These are phyloP conservation scores for Holocentrus rufus DNA, from an alignment of 2,797 vertebrate genomes.

Conservation along the genomic window DNA sequence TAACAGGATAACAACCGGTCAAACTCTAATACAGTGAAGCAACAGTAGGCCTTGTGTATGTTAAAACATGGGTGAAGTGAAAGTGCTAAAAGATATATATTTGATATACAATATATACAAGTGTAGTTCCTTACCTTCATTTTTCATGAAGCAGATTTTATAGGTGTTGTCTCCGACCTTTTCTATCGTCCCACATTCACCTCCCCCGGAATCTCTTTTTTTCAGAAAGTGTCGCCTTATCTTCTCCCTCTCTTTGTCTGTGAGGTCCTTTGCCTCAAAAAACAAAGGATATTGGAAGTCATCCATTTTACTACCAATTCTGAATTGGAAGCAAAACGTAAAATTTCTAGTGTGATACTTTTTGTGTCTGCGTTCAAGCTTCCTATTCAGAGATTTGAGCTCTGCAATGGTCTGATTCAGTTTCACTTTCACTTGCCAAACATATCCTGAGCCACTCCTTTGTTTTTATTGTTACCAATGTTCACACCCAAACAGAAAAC, in stretches of 20 bases:
- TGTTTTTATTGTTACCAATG: too few species aligned
- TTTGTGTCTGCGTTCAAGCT: too few species aligned
- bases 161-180: constrained; percentile 31
- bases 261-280: constrained; percentile 63
- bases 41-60: too few species aligned
- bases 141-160: constrained; percentile 54
- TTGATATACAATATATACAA: not conserved
- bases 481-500: too few species aligned
- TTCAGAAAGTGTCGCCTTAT: constrained; percentile 61
- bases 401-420: too few species aligned
- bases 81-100: not conserved
- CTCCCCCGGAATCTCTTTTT: constrained; percentile 64
- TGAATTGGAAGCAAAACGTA: not conserved
- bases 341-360: fast-evolving
- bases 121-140: constrained; percentile 49
- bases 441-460: too few species aligned
- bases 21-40: too few species aligned
- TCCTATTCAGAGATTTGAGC: too few species aligned
- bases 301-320: constrained; percentile 44
- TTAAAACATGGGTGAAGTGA: too few species aligned
- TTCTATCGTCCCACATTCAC: constrained; percentile 57
- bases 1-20: too few species aligned
- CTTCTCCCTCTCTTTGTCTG: constrained; percentile 37
- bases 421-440: too few species aligned
- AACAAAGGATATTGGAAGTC: constrained; percentile 45